A percentile compares a stretch with the other conserved stretches of the same genome.
Conservation (phyloP, 2,888 invertebrate species). For the Plebejus melissa region DNA sequence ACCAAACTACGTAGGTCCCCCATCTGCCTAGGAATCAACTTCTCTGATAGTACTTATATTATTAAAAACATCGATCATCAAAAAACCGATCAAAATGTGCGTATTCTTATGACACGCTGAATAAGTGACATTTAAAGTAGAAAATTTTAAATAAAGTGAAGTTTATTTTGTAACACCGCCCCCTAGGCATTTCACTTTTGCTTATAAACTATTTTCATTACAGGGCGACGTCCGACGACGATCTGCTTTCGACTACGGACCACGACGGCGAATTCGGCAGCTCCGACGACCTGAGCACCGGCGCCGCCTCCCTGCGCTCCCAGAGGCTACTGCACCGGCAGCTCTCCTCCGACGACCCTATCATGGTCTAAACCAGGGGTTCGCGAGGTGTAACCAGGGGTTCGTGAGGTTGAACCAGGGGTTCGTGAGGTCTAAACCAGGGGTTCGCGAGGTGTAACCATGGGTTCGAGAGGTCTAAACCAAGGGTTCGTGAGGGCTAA, state of each 20-base stretch:
- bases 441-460: not conserved
- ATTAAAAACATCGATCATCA: too few relatives aligned
- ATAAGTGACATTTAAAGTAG: too few relatives aligned
- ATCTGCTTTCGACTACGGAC: constrained; percentile 87
- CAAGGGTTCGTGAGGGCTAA: constrained; percentile 49
- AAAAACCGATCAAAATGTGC: too few relatives aligned
- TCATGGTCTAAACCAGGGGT: constrained; percentile 60
- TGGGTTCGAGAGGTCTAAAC: not conserved
- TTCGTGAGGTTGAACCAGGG: not conserved
- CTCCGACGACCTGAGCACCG: constrained; percentile 79
- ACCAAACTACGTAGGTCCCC: too few relatives aligned
- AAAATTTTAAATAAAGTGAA: too few relatives aligned
- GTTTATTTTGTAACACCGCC: too few relatives aligned
- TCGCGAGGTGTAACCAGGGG: not conserved
- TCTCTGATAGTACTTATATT: too few relatives aligned
- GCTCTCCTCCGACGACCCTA: constrained; percentile 74
- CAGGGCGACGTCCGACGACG: constrained; percentile 92
- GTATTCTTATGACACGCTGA: too few relatives aligned
- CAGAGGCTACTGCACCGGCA: constrained; percentile 69
- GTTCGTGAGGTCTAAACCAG: constrained; percentile 48
- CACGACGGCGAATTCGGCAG: constrained; percentile 86
- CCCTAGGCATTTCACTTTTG: not conserved
- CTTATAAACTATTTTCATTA: not conserved
- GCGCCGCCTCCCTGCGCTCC: constrained; percentile 56
- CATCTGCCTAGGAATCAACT: too few relatives aligned